Evolutionary conservation across 2,888 invertebrate species (phyloP), one percentile per base, ranked within the genome.

Genomic region (Neoascia interrupta): DNA sequence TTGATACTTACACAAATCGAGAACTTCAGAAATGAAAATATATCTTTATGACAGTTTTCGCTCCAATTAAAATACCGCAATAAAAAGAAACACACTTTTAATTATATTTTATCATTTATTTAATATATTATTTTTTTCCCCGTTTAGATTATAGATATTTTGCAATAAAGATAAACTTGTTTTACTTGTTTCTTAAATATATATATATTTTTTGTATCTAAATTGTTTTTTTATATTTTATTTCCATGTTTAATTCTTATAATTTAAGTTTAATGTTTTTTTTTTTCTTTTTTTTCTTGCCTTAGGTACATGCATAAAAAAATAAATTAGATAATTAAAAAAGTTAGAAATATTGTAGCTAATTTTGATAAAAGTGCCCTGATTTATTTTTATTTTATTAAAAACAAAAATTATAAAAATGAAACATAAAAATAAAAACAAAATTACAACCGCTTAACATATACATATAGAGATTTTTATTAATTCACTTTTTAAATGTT

Each of bases 251-350:
- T 28, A 56, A 49, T 37, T 56, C 47, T 58, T 82, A n/a, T n/a
- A n/a, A n/a, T n/a, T 81, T 81, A 82, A n/a, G n/a, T n/a, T n/a
- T n/a, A n/a, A n/a, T 81, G 72, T 81, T 56, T 53, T 47, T 60
- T 37, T 66, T 41, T 60, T 58, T 81, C 54, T 53, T 41, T 60
- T 26, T 72, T 47, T 58, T 64, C 51, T 49, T 54, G 64, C 60
- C 11, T 68, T 73, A 79, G 73, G 79, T 79, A 73, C 79, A 75
- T 64, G 70, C 81, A 73, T 74, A 81, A 64, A 75, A 80, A 75
- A 64, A 75, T 70, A 81, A 69, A 69, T 56, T 10, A n/a, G n/a
- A n/a, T n/a, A 56, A 58, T 53, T 43, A 54, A 74, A 63, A 74
- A 74, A 10, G 36, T 21, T 10, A 8, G 31, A 53, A 68, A 73